A percentile compares a stretch with the other conserved stretches of the same genome.
Evolutionary conservation across 53 echinoderm and acorn worm genomes (phyloP).

Genomic region (Luidia sarsii): DNA sequence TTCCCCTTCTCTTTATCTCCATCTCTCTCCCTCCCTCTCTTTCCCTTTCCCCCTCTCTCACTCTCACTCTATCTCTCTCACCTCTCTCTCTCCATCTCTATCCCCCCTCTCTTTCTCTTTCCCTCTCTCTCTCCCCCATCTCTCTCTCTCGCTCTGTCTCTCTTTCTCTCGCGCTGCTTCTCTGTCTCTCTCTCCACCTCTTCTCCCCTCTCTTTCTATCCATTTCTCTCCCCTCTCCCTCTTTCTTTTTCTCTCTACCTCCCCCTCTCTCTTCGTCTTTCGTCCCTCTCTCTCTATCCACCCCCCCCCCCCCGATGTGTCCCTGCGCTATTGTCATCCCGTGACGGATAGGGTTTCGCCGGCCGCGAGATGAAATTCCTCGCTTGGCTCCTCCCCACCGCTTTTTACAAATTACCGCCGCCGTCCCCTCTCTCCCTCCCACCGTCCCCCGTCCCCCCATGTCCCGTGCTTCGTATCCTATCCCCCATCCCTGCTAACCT

Average conservation of each 20-base stretch:
- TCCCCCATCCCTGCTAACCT: too few relatives aligned
- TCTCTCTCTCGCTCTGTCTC: too few relatives aligned
- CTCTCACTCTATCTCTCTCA: too few relatives aligned
- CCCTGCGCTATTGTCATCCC: slow-evolving; percentile 1
- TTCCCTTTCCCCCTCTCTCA: too few relatives aligned
- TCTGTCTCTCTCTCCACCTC: too few relatives aligned
- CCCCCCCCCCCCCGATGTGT: too few relatives aligned
- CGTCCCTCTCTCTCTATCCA: too few relatives aligned
- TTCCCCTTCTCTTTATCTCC: too few relatives aligned
- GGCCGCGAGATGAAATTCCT: slow-evolving; percentile 13
- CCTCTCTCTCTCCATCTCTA: too few relatives aligned
- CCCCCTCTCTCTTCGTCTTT: neutral
- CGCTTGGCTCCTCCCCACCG: slow-evolving; percentile 27
- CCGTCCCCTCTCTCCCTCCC: slow-evolving; percentile 23
- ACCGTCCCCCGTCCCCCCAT: slow-evolving; percentile 18
- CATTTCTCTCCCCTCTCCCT: neutral
- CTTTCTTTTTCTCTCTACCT: neutral
- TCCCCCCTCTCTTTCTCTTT: neutral
- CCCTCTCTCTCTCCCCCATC: neutral
- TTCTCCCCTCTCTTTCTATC: neutral
- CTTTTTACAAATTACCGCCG: slow-evolving; percentile 41
- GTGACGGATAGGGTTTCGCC: slow-evolving; percentile 38
- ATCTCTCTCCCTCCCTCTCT: too few relatives aligned
- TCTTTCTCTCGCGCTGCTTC: too few relatives aligned
- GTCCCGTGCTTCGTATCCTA: slow-evolving; percentile 5